Percentiles rank a stretch among this genome's conserved stretches.
Conservation (phyloP, 1,140 invertebrate species). For the Stegodyphus dumicola region DNA sequence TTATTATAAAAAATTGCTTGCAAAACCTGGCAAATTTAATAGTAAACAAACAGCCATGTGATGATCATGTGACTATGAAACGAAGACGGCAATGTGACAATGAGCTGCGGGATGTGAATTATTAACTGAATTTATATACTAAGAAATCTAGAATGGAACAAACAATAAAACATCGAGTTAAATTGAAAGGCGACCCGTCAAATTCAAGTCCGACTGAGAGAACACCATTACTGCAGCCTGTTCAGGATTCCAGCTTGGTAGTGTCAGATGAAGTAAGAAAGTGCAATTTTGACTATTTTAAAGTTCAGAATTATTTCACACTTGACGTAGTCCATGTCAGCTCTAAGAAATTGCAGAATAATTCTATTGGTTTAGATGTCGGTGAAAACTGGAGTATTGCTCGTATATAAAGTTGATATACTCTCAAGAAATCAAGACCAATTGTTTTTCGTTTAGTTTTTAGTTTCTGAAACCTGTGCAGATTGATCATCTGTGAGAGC, state of each 20-base stretch:
- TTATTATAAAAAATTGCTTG: no score
- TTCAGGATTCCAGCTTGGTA: neutral
- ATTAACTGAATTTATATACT: neutral
- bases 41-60: neutral
- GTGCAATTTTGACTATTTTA: neutral
- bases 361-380: no score
- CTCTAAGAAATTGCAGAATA: no score
- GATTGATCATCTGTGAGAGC: no score
- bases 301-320: no score
- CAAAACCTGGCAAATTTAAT: neutral
- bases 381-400: no score
- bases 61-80: neutral
- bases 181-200: neutral
- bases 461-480: no score
- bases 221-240: constrained; percentile 29
- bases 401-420: no score
- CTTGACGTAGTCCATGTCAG: no score
- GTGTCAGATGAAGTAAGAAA: constrained; percentile 18
- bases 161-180: constrained; percentile 2
- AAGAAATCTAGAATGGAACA: neutral
- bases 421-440: no score
- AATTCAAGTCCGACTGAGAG: constrained; percentile 3
- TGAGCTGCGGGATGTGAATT: neutral
- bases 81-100: neutral
- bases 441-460: no score